phyloP scores from a whole-genome alignment of 1,140 invertebrate genomes.

The Tribolium madens region DNA sequence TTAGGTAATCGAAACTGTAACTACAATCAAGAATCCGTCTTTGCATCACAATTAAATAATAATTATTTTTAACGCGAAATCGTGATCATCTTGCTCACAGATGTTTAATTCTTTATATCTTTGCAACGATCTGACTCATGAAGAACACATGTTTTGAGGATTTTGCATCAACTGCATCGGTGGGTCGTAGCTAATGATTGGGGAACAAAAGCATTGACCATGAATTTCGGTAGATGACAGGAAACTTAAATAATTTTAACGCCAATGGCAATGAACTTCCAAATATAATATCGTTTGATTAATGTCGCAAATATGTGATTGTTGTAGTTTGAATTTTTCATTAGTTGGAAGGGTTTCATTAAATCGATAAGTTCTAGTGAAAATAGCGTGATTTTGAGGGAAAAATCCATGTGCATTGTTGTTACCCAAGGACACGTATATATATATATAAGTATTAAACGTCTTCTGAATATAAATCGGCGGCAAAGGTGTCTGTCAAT shows the following conservation, averaged over 20 bases:
- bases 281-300: constrained; percentile 33
- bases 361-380: neutral
- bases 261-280: constrained; percentile 46
- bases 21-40: neutral
- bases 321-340: neutral
- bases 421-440: constrained; percentile 33
- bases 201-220: constrained; percentile 7
- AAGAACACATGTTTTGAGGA: constrained; percentile 2
- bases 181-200: neutral
- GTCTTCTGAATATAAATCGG: constrained; percentile 16
- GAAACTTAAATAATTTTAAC: constrained; percentile 32
- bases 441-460: constrained; percentile 35
- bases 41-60: constrained; percentile 17
- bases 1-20: neutral
- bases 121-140: constrained; percentile 1
- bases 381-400: neutral
- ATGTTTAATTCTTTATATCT: constrained; percentile 21
- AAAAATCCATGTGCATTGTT: constrained; percentile 29
- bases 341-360: neutral
- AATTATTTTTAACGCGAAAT: constrained; percentile 14
- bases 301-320: neutral
- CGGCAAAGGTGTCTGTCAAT: constrained; percentile 34
- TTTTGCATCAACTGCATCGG: neutral
- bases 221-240: constrained; percentile 29
- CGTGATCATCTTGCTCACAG: constrained; percentile 11